Conservation (phyloP, 2,888 invertebrate species). For the Lordiphosa andalusiaca region DNA sequence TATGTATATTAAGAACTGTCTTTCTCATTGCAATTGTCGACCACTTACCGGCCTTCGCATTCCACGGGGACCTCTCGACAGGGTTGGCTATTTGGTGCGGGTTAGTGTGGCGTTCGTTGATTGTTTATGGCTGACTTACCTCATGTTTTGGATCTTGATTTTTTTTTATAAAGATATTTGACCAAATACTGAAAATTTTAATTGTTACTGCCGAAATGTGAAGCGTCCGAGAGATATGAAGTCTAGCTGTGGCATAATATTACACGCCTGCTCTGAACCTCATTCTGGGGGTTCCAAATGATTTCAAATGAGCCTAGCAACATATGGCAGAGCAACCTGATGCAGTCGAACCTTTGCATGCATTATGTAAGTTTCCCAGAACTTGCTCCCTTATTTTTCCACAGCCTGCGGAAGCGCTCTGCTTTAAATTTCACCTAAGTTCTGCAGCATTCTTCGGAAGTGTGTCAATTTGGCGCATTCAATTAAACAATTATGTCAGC, state of each 20-base stretch:
- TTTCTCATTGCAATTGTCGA: too few relatives aligned
- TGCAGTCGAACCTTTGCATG: too few relatives aligned
- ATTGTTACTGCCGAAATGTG: neutral
- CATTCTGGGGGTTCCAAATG: too few relatives aligned
- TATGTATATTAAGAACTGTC: too few relatives aligned
- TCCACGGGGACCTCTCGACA: neutral
- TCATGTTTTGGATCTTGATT: neutral
- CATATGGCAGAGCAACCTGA: too few relatives aligned
- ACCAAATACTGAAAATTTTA: too few relatives aligned
- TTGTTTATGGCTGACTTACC: neutral
- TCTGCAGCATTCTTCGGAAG: conserved; percentile 12
- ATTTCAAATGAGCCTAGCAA: too few relatives aligned
- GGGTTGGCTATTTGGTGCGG: neutral
- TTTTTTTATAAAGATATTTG: neutral
- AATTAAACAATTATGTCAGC: conserved; percentile 42
- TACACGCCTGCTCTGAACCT: neutral
- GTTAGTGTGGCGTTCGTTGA: too few relatives aligned
- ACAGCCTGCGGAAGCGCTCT: too few relatives aligned
- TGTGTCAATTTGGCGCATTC: conserved; percentile 37
- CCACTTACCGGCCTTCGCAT: conserved; percentile 1
- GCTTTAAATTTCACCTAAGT: neutral
- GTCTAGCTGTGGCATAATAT: too few relatives aligned
- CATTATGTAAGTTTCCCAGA: too few relatives aligned
- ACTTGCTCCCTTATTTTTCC: too few relatives aligned
- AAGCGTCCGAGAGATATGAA: neutral